These are phyloP conservation scores for Garrulus glandarius DNA, from an alignment of 2,797 vertebrate genomes.

Conservation along the genomic window DNA sequence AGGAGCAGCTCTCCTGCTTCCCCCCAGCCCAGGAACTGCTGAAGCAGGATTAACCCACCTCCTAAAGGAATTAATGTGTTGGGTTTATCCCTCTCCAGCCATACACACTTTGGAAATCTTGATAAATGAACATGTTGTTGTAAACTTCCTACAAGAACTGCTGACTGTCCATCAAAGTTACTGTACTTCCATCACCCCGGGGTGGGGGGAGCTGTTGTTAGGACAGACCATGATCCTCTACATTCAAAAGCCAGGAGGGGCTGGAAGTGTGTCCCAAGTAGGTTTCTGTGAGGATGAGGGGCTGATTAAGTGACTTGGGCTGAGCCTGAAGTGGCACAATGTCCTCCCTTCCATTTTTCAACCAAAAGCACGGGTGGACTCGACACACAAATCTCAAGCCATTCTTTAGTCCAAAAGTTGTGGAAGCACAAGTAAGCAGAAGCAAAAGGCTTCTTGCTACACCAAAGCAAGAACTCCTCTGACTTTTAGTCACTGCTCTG, in stretches of 20 bases:
- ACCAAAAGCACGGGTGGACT: neutral
- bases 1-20: neutral
- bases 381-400: rapidly evolving
- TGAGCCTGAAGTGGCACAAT: neutral
- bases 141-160: neutral
- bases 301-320: neutral
- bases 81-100: conserved; percentile 26
- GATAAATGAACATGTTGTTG: neutral
- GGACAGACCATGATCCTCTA: neutral
- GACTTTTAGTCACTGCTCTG: neutral
- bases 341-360: neutral
- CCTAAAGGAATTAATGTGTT: neutral
- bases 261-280: neutral
- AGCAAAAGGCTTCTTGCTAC: neutral
- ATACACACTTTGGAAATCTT: neutral
- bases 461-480: neutral
- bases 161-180: neutral
- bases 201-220: neutral
- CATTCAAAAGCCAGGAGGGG: neutral
- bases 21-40: neutral
- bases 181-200: rapidly evolving
- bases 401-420: neutral
- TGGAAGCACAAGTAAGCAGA: neutral
- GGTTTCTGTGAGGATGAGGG: neutral
- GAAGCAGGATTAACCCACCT: conserved; percentile 50